Conservation (phyloP, 2,888 invertebrate genomes). For the Digitonthophagus gazella region DNA sequence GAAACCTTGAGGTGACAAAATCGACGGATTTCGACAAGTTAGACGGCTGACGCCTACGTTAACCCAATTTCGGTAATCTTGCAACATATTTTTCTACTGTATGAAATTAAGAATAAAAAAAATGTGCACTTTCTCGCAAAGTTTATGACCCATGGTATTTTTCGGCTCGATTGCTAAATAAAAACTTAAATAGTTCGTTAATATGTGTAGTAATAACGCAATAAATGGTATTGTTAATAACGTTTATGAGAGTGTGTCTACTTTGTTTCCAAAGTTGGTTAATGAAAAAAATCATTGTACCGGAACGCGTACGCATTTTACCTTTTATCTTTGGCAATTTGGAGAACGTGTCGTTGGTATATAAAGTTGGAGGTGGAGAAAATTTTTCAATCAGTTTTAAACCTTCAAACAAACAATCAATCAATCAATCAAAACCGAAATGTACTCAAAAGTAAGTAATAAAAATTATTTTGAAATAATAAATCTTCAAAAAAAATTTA, state of each 20-base stretch:
- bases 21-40: background rate
- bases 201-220: background rate
- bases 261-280: background rate
- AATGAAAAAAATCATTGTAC: slow-evolving; percentile 1
- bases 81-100: background rate
- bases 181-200: background rate
- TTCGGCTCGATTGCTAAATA: too few species aligned
- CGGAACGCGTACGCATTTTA: slow-evolving; percentile 1
- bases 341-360: background rate
- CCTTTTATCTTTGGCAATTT: slow-evolving; percentile 5
- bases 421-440: background rate
- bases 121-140: background rate
- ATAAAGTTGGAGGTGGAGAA: background rate
- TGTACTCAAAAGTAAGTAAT: slow-evolving; percentile 4
- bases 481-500: background rate
- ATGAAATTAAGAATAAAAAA: background rate
- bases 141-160: background rate
- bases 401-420: slow-evolving; percentile 6
- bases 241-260: background rate
- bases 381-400: slow-evolving; percentile 5
- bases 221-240: too few species aligned
- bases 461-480: too few species aligned
- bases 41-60: background rate
- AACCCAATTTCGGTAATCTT: background rate
- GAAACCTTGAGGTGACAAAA: background rate